These are phyloP conservation scores for Polyommatus iphigenia DNA, from an alignment of 2,888 invertebrate genomes.

Conservation along the genomic window DNA sequence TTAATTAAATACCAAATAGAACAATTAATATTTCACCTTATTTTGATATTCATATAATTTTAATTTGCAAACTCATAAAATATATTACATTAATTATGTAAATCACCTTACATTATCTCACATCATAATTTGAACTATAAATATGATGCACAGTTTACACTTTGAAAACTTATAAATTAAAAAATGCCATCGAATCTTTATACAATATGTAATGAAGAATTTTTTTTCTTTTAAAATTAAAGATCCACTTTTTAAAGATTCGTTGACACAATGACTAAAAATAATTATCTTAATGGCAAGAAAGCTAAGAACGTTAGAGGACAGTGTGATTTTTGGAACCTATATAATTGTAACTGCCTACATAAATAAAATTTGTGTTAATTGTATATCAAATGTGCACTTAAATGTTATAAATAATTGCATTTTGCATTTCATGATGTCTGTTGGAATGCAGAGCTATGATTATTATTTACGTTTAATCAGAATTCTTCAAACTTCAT, in stretches of 20 bases:
- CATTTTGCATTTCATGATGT: conserved; percentile 41
- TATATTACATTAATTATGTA: neutral
- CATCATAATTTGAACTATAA: conserved; percentile 1
- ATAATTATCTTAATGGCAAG: conserved; percentile 32
- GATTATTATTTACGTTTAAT: neutral
- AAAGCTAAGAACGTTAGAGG: conserved; percentile 75
- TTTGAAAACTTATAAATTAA: neutral
- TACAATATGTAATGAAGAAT: neutral
- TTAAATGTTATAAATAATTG: conserved; percentile 33
- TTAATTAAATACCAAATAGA: conserved; percentile 35
- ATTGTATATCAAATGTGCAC: conserved; percentile 39
- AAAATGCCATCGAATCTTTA: conserved; percentile 25
- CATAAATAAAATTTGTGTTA: neutral
- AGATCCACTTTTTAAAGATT: conserved; percentile 47
- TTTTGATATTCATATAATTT: conserved; percentile 38
- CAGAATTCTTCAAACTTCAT: conserved; percentile 20
- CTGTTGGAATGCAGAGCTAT: neutral
- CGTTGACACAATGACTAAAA: conserved; percentile 48
- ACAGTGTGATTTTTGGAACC: conserved; percentile 60
- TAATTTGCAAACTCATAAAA: conserved; percentile 25
- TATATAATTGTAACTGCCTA: conserved; percentile 52
- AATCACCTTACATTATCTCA: conserved; percentile 25
- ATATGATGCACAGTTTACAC: conserved; percentile 10
- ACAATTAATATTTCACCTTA: conserved; percentile 40
- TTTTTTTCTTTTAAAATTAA: neutral